Percentiles rank a stretch among this genome's conserved stretches.
Evolutionary conservation across 2,888 invertebrate genomes (phyloP).

Genomic region (Periphyllus acericola): DNA sequence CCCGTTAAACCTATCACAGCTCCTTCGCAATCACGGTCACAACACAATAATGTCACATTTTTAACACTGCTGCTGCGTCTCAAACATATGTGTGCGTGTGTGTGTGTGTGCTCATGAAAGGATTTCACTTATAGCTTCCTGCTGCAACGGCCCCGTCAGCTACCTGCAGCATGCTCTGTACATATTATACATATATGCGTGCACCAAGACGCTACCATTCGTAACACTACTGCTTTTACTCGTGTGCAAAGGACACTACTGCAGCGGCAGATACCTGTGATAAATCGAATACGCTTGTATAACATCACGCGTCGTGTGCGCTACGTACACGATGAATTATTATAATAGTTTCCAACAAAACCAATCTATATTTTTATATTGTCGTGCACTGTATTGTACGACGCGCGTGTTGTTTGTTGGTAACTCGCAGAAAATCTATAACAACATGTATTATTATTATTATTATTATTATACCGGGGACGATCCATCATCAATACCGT

Average conservation of each 20-base stretch:
- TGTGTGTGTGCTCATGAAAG: background rate
- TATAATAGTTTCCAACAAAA: background rate
- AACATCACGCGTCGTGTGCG: no score
- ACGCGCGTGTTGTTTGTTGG: background rate
- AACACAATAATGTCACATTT: constrained; percentile 32
- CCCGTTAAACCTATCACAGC: background rate
- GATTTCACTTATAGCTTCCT: constrained; percentile 19
- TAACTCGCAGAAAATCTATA: constrained; percentile 34
- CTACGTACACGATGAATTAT: no score
- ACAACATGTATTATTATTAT: background rate
- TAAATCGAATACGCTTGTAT: no score
- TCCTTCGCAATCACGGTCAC: constrained; percentile 38
- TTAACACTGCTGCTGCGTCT: background rate
- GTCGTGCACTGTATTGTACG: background rate
- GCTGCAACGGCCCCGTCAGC: background rate
- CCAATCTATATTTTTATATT: background rate
- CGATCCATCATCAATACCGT: constrained; percentile 38
- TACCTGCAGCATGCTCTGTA: background rate
- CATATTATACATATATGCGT: no score
- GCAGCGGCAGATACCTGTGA: no score
- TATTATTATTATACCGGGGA: background rate
- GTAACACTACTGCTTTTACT: no score
- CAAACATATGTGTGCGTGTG: background rate
- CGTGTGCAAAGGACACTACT: no score
- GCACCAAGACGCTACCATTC: no score